These are phyloP conservation scores for Heliconius ethilla DNA, from an alignment of 2,888 invertebrate species.

Conservation along the genomic window DNA sequence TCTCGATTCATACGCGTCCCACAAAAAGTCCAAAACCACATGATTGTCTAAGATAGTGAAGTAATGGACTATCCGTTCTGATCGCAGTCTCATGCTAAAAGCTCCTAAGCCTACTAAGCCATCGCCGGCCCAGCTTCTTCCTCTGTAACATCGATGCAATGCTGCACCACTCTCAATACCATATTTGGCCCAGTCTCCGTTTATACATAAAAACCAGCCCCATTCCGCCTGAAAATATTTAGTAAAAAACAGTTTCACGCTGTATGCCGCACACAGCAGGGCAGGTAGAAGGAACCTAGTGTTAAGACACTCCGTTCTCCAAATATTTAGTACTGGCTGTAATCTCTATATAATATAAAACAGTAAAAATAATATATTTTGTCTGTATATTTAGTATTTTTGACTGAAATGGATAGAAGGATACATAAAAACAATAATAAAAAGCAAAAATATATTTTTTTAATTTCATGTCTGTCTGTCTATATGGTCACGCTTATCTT, in stretches of 20 bases:
- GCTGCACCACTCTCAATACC: conserved; percentile 55
- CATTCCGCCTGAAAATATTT: conserved; percentile 53
- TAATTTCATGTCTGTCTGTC: too few relatives aligned
- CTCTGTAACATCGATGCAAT: conserved; percentile 44
- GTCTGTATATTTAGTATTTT: too few relatives aligned
- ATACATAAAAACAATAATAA: too few relatives aligned
- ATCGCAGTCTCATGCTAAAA: conserved; percentile 52
- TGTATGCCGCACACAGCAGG: too few relatives aligned
- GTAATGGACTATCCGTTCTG: conserved; percentile 49
- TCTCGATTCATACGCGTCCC: conserved; percentile 48
- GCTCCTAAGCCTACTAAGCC: conserved; percentile 52
- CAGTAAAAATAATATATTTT: too few relatives aligned
- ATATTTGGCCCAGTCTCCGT: conserved; percentile 46
- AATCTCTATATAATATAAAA: too few relatives aligned
- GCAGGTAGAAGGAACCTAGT: too few relatives aligned
- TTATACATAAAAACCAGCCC: conserved; percentile 56
- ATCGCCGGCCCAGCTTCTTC: conserved; percentile 44
- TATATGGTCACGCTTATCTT: too few relatives aligned
- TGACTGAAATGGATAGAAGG: too few relatives aligned
- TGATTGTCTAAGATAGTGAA: conserved; percentile 53
- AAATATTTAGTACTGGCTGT: too few relatives aligned
- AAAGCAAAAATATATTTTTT: too few relatives aligned
- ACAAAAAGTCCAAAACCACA: conserved; percentile 52
- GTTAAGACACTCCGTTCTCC: too few relatives aligned
- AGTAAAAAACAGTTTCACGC: neutral